Conservation (phyloP, 2,113 vertebrate species). For the Chrysemys picta region DNA sequence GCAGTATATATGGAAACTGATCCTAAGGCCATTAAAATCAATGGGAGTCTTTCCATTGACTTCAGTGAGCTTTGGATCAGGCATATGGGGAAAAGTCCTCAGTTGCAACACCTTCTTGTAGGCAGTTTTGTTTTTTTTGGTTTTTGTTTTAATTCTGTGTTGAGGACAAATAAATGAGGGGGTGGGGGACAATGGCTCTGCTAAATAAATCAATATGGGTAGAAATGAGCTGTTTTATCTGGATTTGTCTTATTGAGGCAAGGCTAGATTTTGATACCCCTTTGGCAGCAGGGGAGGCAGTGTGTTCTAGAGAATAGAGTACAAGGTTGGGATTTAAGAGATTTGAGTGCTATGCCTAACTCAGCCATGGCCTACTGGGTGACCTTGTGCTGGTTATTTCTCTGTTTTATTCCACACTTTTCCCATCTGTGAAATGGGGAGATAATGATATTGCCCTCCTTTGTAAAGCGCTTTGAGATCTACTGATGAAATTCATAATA, state of each 20-base stretch:
- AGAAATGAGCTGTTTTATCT: background rate
- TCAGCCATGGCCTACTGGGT: background rate
- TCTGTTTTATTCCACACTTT: background rate
- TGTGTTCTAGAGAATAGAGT: background rate
- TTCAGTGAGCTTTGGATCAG: background rate
- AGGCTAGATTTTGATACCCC: background rate
- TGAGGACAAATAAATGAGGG: background rate
- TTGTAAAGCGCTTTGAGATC: background rate
- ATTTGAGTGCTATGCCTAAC: background rate
- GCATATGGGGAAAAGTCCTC: background rate
- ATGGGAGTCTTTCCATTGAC: background rate
- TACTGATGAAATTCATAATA: background rate
- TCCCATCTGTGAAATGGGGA: background rate
- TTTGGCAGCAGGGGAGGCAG: background rate
- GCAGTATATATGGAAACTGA: background rate
- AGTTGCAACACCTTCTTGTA: background rate
- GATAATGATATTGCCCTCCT: background rate
- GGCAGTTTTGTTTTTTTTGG: background rate
- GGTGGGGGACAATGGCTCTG: background rate
- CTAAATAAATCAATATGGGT: background rate
- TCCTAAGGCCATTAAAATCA: background rate
- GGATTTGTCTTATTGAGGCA: background rate
- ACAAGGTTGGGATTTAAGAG: background rate
- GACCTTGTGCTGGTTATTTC: background rate
- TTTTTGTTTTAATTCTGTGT: background rate